A percentile compares a stretch with the other conserved stretches of the same genome.
Conservation (phyloP, 1,140 invertebrate species). For the Nephila pilipes region DNA sequence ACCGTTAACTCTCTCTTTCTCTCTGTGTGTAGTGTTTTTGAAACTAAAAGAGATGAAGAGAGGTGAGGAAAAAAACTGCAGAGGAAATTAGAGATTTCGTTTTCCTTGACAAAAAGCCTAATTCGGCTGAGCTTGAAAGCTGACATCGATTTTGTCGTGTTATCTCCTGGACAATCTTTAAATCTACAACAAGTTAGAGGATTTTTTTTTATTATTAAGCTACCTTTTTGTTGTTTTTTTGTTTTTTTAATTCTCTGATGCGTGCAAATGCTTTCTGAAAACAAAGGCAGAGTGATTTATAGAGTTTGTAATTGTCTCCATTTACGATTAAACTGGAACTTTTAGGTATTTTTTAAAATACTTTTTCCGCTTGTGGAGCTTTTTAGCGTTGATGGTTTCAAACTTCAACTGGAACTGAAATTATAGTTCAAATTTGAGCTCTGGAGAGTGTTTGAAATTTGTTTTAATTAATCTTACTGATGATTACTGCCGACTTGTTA, state of each 20-base stretch:
- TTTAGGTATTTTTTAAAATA: slow-evolving; percentile 12
- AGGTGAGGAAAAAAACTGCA: slow-evolving; percentile 12
- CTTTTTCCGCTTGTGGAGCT: neutral
- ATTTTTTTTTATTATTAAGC: slow-evolving; percentile 32
- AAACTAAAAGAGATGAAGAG: slow-evolving; percentile 38
- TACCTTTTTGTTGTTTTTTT: neutral
- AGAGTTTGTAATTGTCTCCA: slow-evolving; percentile 45
- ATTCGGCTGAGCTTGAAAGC: slow-evolving; percentile 32
- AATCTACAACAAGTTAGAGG: slow-evolving; percentile 44
- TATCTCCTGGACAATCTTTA: slow-evolving; percentile 52
- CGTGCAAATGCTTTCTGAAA: slow-evolving; percentile 27
- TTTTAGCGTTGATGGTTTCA: neutral
- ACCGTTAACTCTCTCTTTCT: neutral
- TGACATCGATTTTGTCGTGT: slow-evolving; percentile 63
- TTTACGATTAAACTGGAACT: slow-evolving; percentile 12
- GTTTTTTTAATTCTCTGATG: neutral
- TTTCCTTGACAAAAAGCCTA: slow-evolving; percentile 63
- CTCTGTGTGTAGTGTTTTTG: slow-evolving; percentile 66
- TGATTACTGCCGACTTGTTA: neutral
- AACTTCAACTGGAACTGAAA: neutral
- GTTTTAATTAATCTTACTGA: slow-evolving; percentile 15
- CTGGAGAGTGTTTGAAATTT: neutral
- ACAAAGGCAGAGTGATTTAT: slow-evolving; percentile 54
- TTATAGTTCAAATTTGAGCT: neutral
- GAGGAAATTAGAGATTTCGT: slow-evolving; percentile 76